These are phyloP conservation scores for Drosophila aff. DNA, from an alignment of 1,140 invertebrate genomes.

Conservation along the genomic window DNA sequence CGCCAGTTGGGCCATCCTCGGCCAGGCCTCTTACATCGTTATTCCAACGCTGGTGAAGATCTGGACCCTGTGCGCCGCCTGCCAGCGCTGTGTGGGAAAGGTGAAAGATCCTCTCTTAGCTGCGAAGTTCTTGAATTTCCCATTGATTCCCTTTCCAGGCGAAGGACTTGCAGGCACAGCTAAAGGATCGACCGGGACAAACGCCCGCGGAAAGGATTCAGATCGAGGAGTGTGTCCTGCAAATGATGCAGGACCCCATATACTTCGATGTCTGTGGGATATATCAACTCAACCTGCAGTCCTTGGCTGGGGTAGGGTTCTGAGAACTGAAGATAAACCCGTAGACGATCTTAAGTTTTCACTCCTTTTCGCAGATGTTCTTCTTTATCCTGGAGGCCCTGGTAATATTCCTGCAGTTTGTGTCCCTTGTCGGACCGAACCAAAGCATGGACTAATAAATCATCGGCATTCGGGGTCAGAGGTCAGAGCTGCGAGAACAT, in stretches of 20 bases:
- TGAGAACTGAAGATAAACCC: neutral
- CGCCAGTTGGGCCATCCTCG: slow-evolving; percentile 28
- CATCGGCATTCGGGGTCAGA: slow-evolving; percentile 8
- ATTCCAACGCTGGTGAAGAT: slow-evolving; percentile 57
- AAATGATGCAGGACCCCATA: slow-evolving; percentile 69
- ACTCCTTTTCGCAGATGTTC: slow-evolving; percentile 45
- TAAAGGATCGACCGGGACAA: slow-evolving; percentile 13
- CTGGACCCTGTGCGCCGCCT: slow-evolving; percentile 53
- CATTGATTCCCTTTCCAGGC: neutral
- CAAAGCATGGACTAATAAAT: slow-evolving; percentile 35
- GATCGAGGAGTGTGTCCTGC: slow-evolving; percentile 59
- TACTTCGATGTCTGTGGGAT: slow-evolving; percentile 63
- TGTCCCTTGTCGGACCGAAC: slow-evolving; percentile 32
- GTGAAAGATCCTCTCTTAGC: slow-evolving; percentile 6
- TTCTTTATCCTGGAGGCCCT: slow-evolving; percentile 66
- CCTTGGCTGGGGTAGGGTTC: slow-evolving; percentile 48
- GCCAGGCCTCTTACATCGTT: slow-evolving; percentile 39
- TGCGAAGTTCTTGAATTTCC: neutral
- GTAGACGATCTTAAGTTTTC: neutral
- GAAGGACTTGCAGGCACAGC: slow-evolving; percentile 22
- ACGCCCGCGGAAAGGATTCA: slow-evolving; percentile 10
- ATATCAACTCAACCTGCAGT: slow-evolving; percentile 61
- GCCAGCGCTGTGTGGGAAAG: slow-evolving; percentile 37
- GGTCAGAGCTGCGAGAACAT: slow-evolving; percentile 26
- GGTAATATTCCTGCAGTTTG: slow-evolving; percentile 69